These are phyloP conservation scores for Atherix ibis DNA, from an alignment of 2,888 invertebrate species.

Conservation along the genomic window DNA sequence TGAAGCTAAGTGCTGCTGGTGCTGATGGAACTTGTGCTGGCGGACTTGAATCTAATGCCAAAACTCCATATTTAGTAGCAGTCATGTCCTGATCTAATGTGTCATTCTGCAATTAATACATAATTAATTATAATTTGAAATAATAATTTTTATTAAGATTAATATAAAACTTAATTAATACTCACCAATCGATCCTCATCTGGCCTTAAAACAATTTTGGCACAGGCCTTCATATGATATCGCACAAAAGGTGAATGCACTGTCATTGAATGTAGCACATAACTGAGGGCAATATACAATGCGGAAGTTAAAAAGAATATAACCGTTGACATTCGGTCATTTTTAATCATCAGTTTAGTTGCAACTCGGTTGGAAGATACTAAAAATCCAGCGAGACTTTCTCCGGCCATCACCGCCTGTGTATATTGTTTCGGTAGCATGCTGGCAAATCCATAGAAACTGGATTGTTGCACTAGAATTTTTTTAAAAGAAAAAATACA, in stretches of 20 bases:
- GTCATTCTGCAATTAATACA: slow-evolving; percentile 42
- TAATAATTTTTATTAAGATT: not conserved
- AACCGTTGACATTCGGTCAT: slow-evolving; percentile 66
- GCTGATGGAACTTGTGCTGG: slow-evolving; percentile 28
- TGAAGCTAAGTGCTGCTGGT: slow-evolving; percentile 50
- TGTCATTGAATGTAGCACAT: slow-evolving; percentile 59
- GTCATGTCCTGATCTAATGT: slow-evolving; percentile 37
- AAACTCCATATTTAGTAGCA: slow-evolving; percentile 52
- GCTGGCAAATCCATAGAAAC: slow-evolving; percentile 86
- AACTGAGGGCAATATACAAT: slow-evolving; percentile 58
- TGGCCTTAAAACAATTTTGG: slow-evolving; percentile 66
- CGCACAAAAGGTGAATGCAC: slow-evolving; percentile 68
- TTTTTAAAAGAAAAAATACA: too few relatives aligned
- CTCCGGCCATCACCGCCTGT: slow-evolving; percentile 89
- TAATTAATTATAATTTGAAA: not conserved
- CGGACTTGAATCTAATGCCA: slow-evolving; percentile 59
- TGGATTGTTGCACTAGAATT: slow-evolving; percentile 66
- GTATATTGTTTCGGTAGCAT: slow-evolving; percentile 78
- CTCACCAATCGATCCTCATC: slow-evolving; percentile 49
- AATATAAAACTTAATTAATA: not conserved
- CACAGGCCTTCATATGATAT: slow-evolving; percentile 62
- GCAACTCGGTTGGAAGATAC: slow-evolving; percentile 72
- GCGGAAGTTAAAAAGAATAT: slow-evolving; percentile 75
- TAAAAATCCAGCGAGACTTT: slow-evolving; percentile 73
- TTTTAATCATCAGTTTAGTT: slow-evolving; percentile 62